Evolutionary conservation across 2,888 invertebrate genomes (phyloP).

Genomic region (Epiblema foenella): DNA sequence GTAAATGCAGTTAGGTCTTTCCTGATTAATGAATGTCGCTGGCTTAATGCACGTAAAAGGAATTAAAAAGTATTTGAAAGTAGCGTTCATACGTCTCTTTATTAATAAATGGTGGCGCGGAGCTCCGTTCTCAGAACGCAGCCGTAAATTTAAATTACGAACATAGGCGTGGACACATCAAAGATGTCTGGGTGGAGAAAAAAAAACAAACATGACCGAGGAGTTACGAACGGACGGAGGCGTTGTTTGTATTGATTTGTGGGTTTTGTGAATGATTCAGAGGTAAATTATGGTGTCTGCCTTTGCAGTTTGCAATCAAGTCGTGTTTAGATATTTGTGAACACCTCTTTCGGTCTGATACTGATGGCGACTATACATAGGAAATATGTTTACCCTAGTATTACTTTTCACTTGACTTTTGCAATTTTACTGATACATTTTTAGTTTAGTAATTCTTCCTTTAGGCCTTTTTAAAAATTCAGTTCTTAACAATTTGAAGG

Average conservation of each 20-base stretch:
- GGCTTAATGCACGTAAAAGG: constrained; percentile 8
- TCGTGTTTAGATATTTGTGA: neutral
- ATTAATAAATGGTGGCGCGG: constrained; percentile 10
- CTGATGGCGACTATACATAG: too few species aligned
- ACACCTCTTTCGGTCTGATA: too few species aligned
- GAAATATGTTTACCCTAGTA: too few species aligned
- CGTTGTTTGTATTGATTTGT: constrained; percentile 23
- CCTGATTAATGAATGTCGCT: neutral
- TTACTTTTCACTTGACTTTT: too few species aligned
- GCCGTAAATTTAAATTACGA: constrained; percentile 58
- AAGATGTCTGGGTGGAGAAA: constrained; percentile 53
- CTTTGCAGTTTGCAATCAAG: too few species aligned
- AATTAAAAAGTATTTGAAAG: neutral
- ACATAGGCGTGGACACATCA: constrained; percentile 60
- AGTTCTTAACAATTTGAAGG: too few species aligned
- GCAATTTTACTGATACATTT: too few species aligned
- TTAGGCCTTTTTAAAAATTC: too few species aligned
- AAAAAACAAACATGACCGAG: constrained; percentile 47
- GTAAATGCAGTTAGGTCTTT: constrained; percentile 10
- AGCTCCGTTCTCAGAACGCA: constrained; percentile 49
- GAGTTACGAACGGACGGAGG: constrained; percentile 44
- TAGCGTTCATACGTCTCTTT: constrained; percentile 14
- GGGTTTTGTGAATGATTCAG: constrained; percentile 17
- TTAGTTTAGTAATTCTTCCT: too few species aligned
- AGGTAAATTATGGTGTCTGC: neutral